Evolutionary conservation across 2,113 vertebrate species (phyloP).

Genomic region (Forbesichthys agassizii): DNA sequence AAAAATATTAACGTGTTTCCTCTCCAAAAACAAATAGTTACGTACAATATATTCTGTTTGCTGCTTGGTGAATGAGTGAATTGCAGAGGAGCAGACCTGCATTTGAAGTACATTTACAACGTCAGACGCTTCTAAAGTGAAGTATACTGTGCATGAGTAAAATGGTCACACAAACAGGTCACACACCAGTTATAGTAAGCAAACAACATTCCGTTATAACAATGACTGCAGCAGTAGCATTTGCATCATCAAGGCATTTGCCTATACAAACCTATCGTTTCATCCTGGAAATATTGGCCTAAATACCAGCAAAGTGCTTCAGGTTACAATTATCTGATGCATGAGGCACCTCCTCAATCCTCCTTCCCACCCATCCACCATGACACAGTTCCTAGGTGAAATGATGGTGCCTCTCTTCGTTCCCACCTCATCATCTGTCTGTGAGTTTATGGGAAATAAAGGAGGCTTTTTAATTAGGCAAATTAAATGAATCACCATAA

Average conservation of each 20-base stretch:
- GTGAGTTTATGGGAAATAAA: slow-evolving; percentile 43
- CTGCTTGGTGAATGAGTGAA: neutral
- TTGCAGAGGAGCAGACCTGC: neutral
- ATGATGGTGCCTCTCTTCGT: slow-evolving; percentile 12
- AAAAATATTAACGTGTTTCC: slow-evolving; percentile 27
- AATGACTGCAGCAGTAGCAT: too few species aligned
- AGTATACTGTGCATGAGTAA: too few species aligned
- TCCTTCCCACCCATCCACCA: neutral
- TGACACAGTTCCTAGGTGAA: slow-evolving; percentile 24
- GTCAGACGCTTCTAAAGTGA: too few species aligned
- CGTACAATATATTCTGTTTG: neutral
- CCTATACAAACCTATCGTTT: too few species aligned
- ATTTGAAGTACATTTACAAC: too few species aligned
- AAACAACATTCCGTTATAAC: too few species aligned
- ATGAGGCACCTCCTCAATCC: neutral
- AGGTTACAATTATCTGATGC: neutral
- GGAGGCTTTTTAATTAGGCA: slow-evolving; percentile 51
- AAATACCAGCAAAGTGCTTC: too few species aligned
- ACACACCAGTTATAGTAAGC: too few species aligned
- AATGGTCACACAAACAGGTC: too few species aligned
- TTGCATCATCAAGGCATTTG: too few species aligned
- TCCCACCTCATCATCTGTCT: slow-evolving; percentile 20
- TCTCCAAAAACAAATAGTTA: neutral
- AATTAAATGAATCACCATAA: slow-evolving; percentile 61
- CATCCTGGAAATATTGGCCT: too few species aligned